A percentile compares a stretch with the other conserved stretches of the same genome.
Evolutionary conservation across 2,797 vertebrate genomes (phyloP).

Genomic region (Erpetoichthys calabaricus): DNA sequence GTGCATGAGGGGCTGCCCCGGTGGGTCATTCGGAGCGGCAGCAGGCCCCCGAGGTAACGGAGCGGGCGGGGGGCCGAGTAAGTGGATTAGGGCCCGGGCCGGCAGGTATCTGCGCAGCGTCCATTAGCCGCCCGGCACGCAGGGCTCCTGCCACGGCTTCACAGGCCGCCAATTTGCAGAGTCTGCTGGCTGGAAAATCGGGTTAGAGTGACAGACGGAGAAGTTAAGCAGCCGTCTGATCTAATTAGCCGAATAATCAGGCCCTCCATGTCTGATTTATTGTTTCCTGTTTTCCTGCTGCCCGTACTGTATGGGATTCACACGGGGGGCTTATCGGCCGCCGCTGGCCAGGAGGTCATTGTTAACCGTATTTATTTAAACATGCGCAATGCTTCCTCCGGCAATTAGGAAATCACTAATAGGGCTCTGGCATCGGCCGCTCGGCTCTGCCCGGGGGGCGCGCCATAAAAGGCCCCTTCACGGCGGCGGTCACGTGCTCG

Average conservation of each 20-base stretch:
- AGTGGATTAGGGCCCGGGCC: constrained; percentile 63
- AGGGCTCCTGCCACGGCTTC: constrained; percentile 28
- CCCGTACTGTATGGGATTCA: constrained; percentile 60
- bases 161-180: constrained; percentile 56
- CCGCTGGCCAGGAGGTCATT: constrained; percentile 53
- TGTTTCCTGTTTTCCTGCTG: constrained; percentile 78
- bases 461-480: too few species aligned
- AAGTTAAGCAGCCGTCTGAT: constrained; percentile 73
- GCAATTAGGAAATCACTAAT: constrained; percentile 75
- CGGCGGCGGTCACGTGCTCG: too few species aligned
- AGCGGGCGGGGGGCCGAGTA: constrained; percentile 25
- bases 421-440: constrained; percentile 45
- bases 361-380: constrained; percentile 82
- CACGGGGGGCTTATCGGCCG: constrained; percentile 63
- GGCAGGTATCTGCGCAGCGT: constrained; percentile 73
- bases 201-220: constrained; percentile 70
- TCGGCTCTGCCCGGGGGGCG: constrained; percentile 8
- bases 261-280: constrained; percentile 80
- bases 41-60: too few species aligned
- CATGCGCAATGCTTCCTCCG: constrained; percentile 64
- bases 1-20: too few species aligned
- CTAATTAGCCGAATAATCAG: constrained; percentile 82
- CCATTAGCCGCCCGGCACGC: constrained; percentile 50
- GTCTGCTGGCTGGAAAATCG: constrained; percentile 66
- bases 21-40: too few species aligned